phyloP scores from a whole-genome alignment of 1,140 invertebrate species.

The Drosophila mojavensis region DNA sequence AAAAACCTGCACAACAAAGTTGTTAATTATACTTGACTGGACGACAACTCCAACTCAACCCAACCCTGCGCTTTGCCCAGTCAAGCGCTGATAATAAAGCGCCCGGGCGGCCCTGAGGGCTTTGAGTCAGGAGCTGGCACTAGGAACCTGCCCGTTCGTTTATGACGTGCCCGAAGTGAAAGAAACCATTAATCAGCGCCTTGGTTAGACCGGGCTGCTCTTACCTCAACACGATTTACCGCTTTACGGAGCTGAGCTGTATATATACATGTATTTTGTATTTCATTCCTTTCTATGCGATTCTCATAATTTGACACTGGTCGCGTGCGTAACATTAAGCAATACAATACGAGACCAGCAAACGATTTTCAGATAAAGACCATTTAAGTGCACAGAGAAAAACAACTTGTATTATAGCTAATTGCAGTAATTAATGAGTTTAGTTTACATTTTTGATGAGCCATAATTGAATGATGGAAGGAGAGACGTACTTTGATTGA shows the following conservation, averaged over 20 bases:
- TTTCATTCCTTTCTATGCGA: constrained; percentile 3
- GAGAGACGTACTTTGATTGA: constrained; percentile 44
- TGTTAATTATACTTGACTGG: constrained; percentile 83
- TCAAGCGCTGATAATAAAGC: constrained; percentile 58
- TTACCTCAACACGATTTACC: constrained; percentile 22
- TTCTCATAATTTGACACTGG: constrained; percentile 41
- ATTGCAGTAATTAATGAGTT: constrained; percentile 78
- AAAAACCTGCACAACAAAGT: constrained; percentile 70
- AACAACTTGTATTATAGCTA: constrained; percentile 50
- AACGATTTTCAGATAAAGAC: constrained; percentile 63
- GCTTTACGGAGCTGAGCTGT: constrained; percentile 25
- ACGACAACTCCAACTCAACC: constrained; percentile 35
- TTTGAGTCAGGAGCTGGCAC: constrained; percentile 20
- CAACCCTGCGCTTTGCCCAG: constrained; percentile 30
- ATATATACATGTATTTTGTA: constrained; percentile 5
- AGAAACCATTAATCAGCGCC: constrained; percentile 78
- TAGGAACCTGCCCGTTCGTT: constrained; percentile 48
- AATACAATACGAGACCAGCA: constrained; percentile 24
- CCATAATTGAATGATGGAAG: constrained; percentile 17
- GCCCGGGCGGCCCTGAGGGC: not conserved
- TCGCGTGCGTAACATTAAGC: constrained; percentile 63
- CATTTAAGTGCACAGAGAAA: constrained; percentile 30
- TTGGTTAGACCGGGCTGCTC: constrained; percentile 14
- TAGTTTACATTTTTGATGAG: constrained; percentile 59
- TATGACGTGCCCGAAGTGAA: constrained; percentile 61